Base-by-base conservation (phyloP, 2,888 invertebrate species). In the Dynastes maya region DNA sequence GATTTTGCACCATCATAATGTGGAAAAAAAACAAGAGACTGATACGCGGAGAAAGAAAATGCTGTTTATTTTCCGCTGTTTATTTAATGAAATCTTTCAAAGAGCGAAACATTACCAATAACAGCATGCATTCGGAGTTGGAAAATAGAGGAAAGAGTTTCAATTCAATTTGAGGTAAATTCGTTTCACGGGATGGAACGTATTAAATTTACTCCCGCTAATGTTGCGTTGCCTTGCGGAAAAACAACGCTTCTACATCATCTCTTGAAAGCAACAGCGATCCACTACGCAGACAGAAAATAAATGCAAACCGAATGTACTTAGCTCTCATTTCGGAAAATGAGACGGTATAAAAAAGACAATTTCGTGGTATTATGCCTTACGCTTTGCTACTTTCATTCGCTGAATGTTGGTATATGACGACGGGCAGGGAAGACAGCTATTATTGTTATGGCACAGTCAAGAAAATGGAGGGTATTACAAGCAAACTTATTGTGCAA, bases 401-500 rank as follows among this genome's bases (percentile, higher is more conserved):
- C 40, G 72, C 61, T 16, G 16, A 61, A 45, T 61, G 61, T 58
- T 45, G 5, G 40, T 40, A 9, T 40, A 40, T 40, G 40, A 37
- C n/a, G 40, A 40, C 29, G 45, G 40, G 61, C 61, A 61, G 61
- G 13, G 22, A 61, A 40, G 22, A 16, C 40, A 45, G 72, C 61
- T 61, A 72, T 72, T 72, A 72, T 72, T 72, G 72, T 72, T 72
- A 72, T 72, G 72, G 61, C 61, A 72, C 72, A 72, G 72, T 61
- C 61, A 61, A 72, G 72, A 72, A 72, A 61, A 72, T 72, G 72
- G 61, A 9, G 40, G 58, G 72, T 72, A 61, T 61, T 61, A 16
- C 13, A 58, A 37, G n/a, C 72, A 6, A 58, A 37, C 58, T 55
- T 72, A 72, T 72, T 72, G 40, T 61, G 27, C 40, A 27, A 40